Percentiles rank a stretch among this genome's conserved stretches.
phyloP scores from a whole-genome alignment of 2,113 vertebrate species.

The Podilymbus podiceps region DNA sequence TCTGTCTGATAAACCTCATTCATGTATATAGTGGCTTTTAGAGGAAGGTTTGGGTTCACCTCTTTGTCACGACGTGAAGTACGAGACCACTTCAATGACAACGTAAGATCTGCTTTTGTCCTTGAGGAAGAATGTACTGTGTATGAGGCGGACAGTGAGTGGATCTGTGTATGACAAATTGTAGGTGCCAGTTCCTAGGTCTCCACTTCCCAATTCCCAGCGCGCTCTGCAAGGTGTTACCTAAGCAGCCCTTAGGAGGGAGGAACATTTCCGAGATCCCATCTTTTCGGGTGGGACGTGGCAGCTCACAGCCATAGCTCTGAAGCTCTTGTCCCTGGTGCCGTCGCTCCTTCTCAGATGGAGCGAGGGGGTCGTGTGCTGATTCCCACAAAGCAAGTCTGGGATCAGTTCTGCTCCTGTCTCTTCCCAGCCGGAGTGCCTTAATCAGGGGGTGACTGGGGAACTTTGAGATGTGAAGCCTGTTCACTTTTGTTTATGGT shows the following conservation, averaged over 20 bases:
- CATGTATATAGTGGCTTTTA: background rate
- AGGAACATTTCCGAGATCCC: background rate
- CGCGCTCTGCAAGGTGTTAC: background rate
- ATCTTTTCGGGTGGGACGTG: background rate
- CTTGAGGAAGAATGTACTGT: background rate
- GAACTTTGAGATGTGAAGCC: background rate
- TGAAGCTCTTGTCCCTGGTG: background rate
- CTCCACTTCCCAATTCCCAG: background rate
- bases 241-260: background rate
- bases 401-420: background rate
- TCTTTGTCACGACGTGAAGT: background rate
- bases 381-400: background rate
- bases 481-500: background rate
- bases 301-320: background rate
- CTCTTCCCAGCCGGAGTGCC: background rate
- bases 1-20: background rate
- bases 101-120: background rate
- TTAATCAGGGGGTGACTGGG: background rate
- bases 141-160: background rate
- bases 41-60: rapidly evolving
- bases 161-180: background rate
- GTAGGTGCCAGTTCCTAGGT: background rate
- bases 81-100: background rate
- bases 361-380: background rate
- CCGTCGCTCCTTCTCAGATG: background rate